phyloP scores from a whole-genome alignment of 2,797 vertebrate genomes.

The Lutjanus argentimaculatus region DNA sequence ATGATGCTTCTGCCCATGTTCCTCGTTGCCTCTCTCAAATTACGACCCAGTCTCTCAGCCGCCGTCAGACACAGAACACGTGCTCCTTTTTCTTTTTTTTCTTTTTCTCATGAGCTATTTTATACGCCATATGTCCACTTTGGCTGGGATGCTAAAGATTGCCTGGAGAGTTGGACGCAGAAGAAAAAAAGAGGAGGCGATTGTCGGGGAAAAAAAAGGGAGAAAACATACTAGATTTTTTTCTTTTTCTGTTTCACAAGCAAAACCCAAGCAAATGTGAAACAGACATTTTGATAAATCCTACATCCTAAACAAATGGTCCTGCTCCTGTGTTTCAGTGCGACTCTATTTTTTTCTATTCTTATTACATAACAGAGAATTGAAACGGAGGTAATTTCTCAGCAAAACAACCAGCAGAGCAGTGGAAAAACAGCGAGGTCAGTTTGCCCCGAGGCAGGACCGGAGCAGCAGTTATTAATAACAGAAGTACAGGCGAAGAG shows the following conservation, averaged over 20 bases:
- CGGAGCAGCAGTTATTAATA: slow-evolving; percentile 78
- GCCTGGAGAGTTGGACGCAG: slow-evolving; percentile 51
- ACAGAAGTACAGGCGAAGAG: slow-evolving; percentile 52
- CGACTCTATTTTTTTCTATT: background rate
- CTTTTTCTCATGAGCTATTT: slow-evolving; percentile 43
- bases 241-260: slow-evolving; percentile 26
- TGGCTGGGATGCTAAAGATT: slow-evolving; percentile 49
- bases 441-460: slow-evolving; percentile 68
- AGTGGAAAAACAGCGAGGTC: slow-evolving; percentile 65
- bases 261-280: slow-evolving; percentile 19
- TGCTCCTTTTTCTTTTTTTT: slow-evolving; percentile 2
- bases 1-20: slow-evolving; percentile 42
- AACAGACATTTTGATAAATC: slow-evolving; percentile 29
- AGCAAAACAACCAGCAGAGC: slow-evolving; percentile 52
- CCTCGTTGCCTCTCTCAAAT: slow-evolving; percentile 39
- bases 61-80: background rate
- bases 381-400: slow-evolving; percentile 66
- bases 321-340: background rate
- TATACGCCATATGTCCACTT: slow-evolving; percentile 58
- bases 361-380: slow-evolving; percentile 54
- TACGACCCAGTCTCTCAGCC: slow-evolving; percentile 24
- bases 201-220: background rate
- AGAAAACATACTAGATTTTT: slow-evolving; percentile 17
- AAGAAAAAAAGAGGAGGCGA: slow-evolving; percentile 35
- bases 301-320: slow-evolving; percentile 3